These are phyloP conservation scores for Pongo abelii DNA, from an alignment of 2,113 vertebrate genomes.

Conservation along the genomic window DNA sequence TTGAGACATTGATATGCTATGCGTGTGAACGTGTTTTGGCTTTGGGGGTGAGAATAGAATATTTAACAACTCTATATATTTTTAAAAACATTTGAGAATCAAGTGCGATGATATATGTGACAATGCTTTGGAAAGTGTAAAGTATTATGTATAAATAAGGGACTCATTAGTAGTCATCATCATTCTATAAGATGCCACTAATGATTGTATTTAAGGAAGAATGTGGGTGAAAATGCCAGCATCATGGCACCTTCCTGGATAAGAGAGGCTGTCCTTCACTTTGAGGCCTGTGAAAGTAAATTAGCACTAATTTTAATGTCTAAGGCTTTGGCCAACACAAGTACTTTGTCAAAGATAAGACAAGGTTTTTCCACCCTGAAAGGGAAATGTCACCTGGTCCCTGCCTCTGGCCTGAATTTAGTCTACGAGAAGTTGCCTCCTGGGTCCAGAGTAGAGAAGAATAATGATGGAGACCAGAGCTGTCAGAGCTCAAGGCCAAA, in stretches of 20 bases:
- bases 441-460: conserved; percentile 34
- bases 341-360: conserved; percentile 42
- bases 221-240: not conserved
- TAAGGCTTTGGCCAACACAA: conserved; percentile 29
- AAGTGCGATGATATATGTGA: not conserved
- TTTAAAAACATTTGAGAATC: conserved; percentile 23
- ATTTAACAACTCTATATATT: conserved; percentile 50
- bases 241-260: not conserved
- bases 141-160: conserved; percentile 19
- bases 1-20: not conserved
- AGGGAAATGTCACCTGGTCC: conserved; percentile 52
- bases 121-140: conserved; percentile 52
- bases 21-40: not conserved
- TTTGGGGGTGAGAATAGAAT: conserved; percentile 51
- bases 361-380: conserved; percentile 27
- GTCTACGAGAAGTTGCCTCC: not conserved
- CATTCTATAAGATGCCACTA: conserved; percentile 40
- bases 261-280: not conserved
- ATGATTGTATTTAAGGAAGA: conserved; percentile 44
- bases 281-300: not conserved
- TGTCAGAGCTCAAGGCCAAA: conserved; percentile 43
- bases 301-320: not conserved
- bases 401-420: conserved; percentile 47
- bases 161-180: not conserved
- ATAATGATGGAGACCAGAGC: conserved; percentile 10